phyloP scores from a whole-genome alignment of 2,797 vertebrate species.

The Spea hammondii region DNA sequence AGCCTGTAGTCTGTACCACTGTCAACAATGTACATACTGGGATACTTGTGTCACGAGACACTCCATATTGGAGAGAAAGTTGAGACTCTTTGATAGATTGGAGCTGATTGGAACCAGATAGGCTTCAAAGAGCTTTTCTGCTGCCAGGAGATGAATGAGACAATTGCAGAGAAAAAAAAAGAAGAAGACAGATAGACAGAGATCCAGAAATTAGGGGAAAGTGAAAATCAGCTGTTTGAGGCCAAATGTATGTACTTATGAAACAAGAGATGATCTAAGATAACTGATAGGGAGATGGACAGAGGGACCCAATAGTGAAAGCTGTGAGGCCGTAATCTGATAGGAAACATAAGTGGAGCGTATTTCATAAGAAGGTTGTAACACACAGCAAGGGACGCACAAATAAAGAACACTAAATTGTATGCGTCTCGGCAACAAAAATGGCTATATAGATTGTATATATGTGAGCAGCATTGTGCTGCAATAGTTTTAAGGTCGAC shows the following conservation, averaged over 20 bases:
- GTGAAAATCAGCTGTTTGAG: background rate
- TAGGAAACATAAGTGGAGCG: too few relatives aligned
- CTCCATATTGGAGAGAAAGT: slow-evolving; percentile 28
- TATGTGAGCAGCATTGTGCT: too few relatives aligned
- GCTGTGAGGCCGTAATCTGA: too few relatives aligned
- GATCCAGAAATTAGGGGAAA: background rate
- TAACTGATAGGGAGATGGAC: background rate
- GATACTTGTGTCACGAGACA: slow-evolving; percentile 54
- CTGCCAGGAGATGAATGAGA: slow-evolving; percentile 20
- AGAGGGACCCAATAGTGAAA: background rate
- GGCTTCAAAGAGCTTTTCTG: slow-evolving; percentile 26
- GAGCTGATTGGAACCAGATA: slow-evolving; percentile 43
- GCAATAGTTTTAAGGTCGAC: too few relatives aligned
- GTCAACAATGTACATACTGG: slow-evolving; percentile 44
- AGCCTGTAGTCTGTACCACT: slow-evolving; percentile 29
- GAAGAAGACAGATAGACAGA: background rate
- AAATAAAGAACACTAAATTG: too few relatives aligned
- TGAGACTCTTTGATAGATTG: slow-evolving; percentile 37
- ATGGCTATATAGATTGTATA: too few relatives aligned
- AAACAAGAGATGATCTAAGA: background rate
- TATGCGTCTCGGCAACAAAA: too few relatives aligned
- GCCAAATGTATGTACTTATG: background rate
- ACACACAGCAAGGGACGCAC: too few relatives aligned
- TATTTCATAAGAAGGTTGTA: too few relatives aligned
- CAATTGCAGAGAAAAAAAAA: slow-evolving; percentile 4